phyloP scores from a whole-genome alignment of 2,797 vertebrate species.

The Sebastes nivosus region DNA sequence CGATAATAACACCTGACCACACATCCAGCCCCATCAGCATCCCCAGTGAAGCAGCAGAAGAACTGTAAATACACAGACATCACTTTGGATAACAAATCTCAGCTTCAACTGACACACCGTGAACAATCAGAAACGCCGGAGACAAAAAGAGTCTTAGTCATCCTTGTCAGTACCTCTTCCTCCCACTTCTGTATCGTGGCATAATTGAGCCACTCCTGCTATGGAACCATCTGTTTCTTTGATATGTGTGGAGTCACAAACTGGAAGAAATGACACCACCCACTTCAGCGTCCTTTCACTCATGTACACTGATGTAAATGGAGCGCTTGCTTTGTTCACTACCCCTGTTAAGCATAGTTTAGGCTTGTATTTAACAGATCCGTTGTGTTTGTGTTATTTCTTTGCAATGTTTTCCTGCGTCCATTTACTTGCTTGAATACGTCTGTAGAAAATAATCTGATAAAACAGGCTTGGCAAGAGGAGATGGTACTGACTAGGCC shows the following conservation, averaged over 20 bases:
- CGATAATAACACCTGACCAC: not conserved
- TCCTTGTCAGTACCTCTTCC: constrained; percentile 2
- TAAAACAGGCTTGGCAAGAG: constrained; percentile 41
- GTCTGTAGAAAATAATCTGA: constrained; percentile 21
- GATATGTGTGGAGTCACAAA: constrained; percentile 29
- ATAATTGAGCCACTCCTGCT: constrained; percentile 36
- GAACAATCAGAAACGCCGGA: constrained; percentile 13
- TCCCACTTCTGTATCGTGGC: not conserved
- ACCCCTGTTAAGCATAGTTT: not conserved
- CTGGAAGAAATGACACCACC: constrained; percentile 16
- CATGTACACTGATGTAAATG: not conserved
- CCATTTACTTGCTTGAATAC: constrained; percentile 27
- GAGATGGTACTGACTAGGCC: constrained; percentile 26
- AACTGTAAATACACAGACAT: constrained; percentile 11
- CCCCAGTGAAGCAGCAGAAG: not conserved
- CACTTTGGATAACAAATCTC: constrained; percentile 3
- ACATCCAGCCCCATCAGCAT: constrained; percentile 5
- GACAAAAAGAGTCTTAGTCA: constrained; percentile 25
- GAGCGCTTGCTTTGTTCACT: not conserved
- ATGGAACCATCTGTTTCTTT: constrained; percentile 51
- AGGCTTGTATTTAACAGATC: not conserved
- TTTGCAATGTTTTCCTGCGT: constrained; percentile 12
- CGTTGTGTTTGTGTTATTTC: not conserved
- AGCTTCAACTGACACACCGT: not conserved
- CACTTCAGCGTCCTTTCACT: constrained; percentile 24